phyloP scores from a whole-genome alignment of 2,113 vertebrate genomes.

The Ailurus styani region DNA sequence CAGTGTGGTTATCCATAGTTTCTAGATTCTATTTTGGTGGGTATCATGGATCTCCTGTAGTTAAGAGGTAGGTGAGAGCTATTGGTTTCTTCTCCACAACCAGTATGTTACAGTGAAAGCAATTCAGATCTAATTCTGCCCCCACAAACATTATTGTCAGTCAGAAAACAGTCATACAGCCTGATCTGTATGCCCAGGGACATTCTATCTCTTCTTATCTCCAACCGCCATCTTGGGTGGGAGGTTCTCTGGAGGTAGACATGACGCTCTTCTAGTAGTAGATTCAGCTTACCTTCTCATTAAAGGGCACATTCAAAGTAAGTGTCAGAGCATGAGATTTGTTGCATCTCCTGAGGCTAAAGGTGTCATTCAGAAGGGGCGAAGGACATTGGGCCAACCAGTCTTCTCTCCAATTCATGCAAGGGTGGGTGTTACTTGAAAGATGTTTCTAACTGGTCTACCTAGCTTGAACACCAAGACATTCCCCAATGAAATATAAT shows the following conservation, averaged over 20 bases:
- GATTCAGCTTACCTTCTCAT: neutral
- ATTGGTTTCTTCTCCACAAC: neutral
- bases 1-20: constrained; percentile 1
- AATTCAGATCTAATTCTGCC: neutral
- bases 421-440: neutral
- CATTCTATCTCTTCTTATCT: neutral
- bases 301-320: neutral
- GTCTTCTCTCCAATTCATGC: neutral
- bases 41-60: neutral
- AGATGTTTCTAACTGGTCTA: neutral
- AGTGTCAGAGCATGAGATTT: neutral
- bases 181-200: neutral
- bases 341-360: neutral
- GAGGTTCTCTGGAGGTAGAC: neutral
- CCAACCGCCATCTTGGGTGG: neutral
- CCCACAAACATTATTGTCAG: neutral
- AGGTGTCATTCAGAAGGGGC: neutral
- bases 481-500: neutral
- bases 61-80: neutral
- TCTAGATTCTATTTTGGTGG: neutral
- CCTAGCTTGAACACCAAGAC: neutral
- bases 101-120: neutral
- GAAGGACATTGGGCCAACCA: neutral
- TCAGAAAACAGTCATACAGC: neutral
- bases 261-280: neutral